These are phyloP conservation scores for Halichoerus grypus DNA, from an alignment of 2,113 vertebrate genomes.

Conservation along the genomic window DNA sequence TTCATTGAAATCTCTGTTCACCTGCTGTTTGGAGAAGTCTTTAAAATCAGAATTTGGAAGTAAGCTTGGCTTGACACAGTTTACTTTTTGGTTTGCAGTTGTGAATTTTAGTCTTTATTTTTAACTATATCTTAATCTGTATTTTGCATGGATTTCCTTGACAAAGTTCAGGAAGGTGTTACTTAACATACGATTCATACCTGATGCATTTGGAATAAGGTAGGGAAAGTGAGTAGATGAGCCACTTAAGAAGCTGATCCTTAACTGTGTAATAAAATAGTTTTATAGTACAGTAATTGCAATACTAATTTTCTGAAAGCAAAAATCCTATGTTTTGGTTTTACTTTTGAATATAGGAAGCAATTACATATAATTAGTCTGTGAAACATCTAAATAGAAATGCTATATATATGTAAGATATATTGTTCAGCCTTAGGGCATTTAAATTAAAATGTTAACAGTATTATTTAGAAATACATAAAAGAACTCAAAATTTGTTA, in stretches of 20 bases:
- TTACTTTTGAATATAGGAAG: slow-evolving; percentile 50
- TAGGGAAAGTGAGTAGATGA: slow-evolving; percentile 30
- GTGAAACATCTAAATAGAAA: slow-evolving; percentile 41
- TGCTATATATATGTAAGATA: background rate
- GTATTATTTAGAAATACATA: slow-evolving; percentile 4
- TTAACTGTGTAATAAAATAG: background rate
- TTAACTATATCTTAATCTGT: background rate
- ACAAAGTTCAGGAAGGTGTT: slow-evolving; percentile 40
- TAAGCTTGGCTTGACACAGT: background rate
- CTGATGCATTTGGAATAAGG: background rate
- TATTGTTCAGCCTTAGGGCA: background rate
- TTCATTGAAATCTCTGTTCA: background rate
- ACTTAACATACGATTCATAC: slow-evolving; percentile 53
- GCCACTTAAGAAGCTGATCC: background rate
- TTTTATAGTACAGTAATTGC: background rate
- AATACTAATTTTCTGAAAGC: background rate
- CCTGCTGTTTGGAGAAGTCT: slow-evolving; percentile 29
- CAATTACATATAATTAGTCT: background rate
- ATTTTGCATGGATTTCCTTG: slow-evolving; percentile 51
- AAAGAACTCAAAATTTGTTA: slow-evolving; percentile 48
- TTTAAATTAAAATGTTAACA: slow-evolving; percentile 36
- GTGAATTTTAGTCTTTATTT: slow-evolving; percentile 28
- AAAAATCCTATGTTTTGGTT: background rate
- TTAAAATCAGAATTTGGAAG: slow-evolving; percentile 55
- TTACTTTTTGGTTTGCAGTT: slow-evolving; percentile 31